Evolutionary conservation across 2,888 invertebrate species (phyloP).

Genomic region (Antitype chi): DNA sequence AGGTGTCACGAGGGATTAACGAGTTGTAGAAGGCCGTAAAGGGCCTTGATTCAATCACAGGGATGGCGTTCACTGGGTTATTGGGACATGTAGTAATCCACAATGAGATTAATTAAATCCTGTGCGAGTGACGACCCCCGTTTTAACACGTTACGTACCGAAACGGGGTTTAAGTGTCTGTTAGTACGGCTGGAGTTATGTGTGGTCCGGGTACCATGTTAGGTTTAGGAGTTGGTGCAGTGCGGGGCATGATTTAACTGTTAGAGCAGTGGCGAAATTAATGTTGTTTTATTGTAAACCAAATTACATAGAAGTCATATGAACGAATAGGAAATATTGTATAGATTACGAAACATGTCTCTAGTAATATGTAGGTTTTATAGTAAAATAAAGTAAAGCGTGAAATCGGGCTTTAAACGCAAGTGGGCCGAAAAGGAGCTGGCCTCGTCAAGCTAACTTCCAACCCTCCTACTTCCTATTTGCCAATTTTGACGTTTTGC

Average conservation of each 20-base stretch:
- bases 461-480: too few species aligned
- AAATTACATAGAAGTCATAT: too few species aligned
- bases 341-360: too few species aligned
- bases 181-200: conserved; percentile 23
- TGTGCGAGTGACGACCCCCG: conserved; percentile 47
- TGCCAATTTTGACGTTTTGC: too few species aligned
- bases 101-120: conserved; percentile 61
- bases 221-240: conserved; percentile 11
- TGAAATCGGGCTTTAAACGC: too few species aligned
- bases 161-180: conserved; percentile 30
- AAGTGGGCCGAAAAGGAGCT: too few species aligned
- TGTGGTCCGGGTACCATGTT: conserved; percentile 8
- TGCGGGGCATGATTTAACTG: not conserved
- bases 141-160: conserved; percentile 44
- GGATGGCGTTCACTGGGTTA: conserved; percentile 43
- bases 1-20: conserved; percentile 51
- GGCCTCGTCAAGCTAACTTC: too few species aligned
- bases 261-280: too few species aligned
- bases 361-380: too few species aligned
- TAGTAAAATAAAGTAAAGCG: too few species aligned
- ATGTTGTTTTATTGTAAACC: too few species aligned
- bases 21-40: conserved; percentile 39
- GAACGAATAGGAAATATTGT: too few species aligned
- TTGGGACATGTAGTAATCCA: conserved; percentile 45
- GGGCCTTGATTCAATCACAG: conserved; percentile 57